Conservation (phyloP, 2,888 invertebrate genomes). For the Trissonchulus sp. region DNA sequence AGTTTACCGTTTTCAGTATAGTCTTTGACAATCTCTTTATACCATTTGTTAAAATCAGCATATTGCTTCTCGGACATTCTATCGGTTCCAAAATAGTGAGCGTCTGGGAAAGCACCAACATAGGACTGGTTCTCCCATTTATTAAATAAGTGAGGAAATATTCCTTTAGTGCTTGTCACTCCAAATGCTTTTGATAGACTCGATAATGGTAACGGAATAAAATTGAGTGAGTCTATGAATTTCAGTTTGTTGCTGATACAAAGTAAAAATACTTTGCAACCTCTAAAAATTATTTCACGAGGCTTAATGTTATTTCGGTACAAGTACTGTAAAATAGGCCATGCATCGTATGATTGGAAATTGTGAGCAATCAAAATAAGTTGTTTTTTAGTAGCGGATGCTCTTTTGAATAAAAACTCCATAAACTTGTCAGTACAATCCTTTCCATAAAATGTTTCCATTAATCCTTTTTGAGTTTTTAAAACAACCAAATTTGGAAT, state of each 20-base stretch:
- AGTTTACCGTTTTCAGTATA: no score
- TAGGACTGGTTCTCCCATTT: background rate
- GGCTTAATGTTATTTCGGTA: slow-evolving; percentile 8
- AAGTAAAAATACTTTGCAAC: slow-evolving; percentile 11
- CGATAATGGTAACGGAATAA: slow-evolving; percentile 8
- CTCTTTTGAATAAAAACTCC: no score
- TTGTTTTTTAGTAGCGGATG: no score
- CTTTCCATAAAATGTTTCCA: background rate
- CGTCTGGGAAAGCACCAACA: background rate
- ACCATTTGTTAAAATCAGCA: no score
- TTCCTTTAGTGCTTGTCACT: slow-evolving; percentile 1
- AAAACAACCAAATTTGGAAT: slow-evolving; percentile 22
- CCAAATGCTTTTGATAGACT: slow-evolving; percentile 9
- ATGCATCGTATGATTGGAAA: slow-evolving; percentile 3
- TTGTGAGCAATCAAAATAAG: slow-evolving; percentile 11
- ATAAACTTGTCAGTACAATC: slow-evolving; percentile 6
- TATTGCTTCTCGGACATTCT: no score
- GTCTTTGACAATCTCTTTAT: no score
- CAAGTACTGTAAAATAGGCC: slow-evolving; percentile 8
- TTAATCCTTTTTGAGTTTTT: background rate
- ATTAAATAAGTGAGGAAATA: slow-evolving; percentile 22
- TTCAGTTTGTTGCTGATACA: background rate
- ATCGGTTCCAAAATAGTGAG: slow-evolving; percentile 6
- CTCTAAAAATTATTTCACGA: slow-evolving; percentile 9
- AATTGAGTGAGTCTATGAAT: slow-evolving; percentile 20